Base-by-base conservation (phyloP, 1,140 invertebrate species). In the Pentalonia nigronervosa region DNA sequence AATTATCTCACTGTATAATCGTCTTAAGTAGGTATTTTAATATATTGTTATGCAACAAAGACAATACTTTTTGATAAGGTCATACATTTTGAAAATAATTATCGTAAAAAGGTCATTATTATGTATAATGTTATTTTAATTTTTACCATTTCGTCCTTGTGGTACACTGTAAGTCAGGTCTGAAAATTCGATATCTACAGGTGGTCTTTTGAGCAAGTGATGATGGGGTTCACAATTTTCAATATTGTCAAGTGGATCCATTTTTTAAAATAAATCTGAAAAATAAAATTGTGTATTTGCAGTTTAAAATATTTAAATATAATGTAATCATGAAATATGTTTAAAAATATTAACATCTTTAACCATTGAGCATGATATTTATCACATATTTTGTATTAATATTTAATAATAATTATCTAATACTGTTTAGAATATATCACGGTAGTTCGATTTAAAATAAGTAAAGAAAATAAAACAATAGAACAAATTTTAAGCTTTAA, bases 121-220 rank as follows among this genome's bases (percentile, higher is more conserved):
- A 23, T 53, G 4, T 76, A 76, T 76, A 90, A n/a, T 25, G 4
- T 25, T 90, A 41, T 53, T 53, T 60, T 90, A 67, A 23, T 67
- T 81, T 41, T 94, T 47, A 94, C 94, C 94, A 93, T 94, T 96
- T 94, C 97, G 96, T 41, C 97, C 97, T 94, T 98, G 97, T 90
- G 97, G 97, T 25, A 98, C 97, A 41, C 97, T 97, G 95, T 98
- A 98, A 21, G 97, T 97, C 56, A 98, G 96, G 94, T 98, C 97
- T 90, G 96, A 96, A 95, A 98, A 99, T 95, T 98, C 97, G 94
- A 99, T 98, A 95, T 98, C 97, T 56, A 98, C 97, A 86, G 98
- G 97, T 50, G 97, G 97, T 86, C 98, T 96, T 94, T 97, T 97
- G 3, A 97, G 97, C 89, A 98, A 95, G 95, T 98, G 94, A 50